Evolutionary conservation across 2,113 vertebrate genomes (phyloP), one percentile per base, ranked within the genome.

Genomic region (Phalacrocorax brasilianus): DNA sequence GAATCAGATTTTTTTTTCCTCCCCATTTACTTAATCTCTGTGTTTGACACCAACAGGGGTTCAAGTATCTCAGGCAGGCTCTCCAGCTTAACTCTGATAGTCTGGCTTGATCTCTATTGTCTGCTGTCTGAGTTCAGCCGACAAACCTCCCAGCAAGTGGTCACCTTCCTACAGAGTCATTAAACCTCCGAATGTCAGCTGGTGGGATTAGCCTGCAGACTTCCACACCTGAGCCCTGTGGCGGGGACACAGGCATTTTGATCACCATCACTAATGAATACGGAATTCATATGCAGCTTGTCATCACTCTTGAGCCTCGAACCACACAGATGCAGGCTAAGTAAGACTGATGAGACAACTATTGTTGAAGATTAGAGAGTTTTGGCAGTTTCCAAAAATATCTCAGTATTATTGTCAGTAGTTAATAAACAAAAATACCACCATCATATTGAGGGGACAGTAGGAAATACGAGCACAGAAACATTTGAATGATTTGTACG

Each of bases 151-250:
- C 98, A 98, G 98, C 89, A 8, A 97, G 98, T 70, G 96, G 97
- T 74, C 97, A 96, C 97, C 93, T 93, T 98, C 97, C 97, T 10
- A 91, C 23, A 5, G 97, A 97, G 98, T 97, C 98, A 98, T 98
- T 98, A 98, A 84, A 95, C 91, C 97, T 30, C 92, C 22, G 66
- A 58, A 59, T 98, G 98, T 97, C 98, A 98, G 98, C 97, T 97
- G 98, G 96, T 82, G 68, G 98, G 97, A 98, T 97, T 97, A 97
- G 97, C 96, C 97, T 76, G 72, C 97, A 94, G 97, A 84, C 97
- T 81, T 63, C 97, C 98, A 97, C 98, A 98, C 98, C 98, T 98
- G 98, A 98, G 98, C 98, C 98, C 97, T 19, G 35, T 95, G 95
- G 96, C 94, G 26, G 96, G 95, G 95, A 97, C 97, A 89, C 77